phyloP scores from a whole-genome alignment of 2,797 vertebrate species.

The Lacerta viridis region DNA sequence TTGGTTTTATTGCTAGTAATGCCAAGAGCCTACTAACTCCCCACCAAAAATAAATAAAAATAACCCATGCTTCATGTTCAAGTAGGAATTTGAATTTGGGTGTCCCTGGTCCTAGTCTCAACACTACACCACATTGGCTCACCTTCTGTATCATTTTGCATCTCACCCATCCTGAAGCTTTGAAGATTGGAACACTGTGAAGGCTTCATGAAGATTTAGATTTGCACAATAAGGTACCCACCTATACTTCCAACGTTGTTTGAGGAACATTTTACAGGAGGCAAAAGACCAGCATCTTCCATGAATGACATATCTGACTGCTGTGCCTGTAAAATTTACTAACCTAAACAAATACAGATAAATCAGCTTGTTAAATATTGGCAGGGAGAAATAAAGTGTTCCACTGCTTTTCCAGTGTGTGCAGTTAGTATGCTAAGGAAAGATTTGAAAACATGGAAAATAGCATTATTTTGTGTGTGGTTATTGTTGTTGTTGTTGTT shows the following conservation, averaged over 20 bases:
- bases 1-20: no score
- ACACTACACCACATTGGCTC: no score
- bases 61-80: no score
- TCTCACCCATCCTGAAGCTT: no score
- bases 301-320: not conserved
- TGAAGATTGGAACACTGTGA: not conserved
- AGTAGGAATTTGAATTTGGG: no score
- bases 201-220: not conserved
- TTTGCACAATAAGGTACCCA: not conserved
- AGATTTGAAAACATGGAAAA: not conserved
- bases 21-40: no score
- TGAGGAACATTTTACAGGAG: slow-evolving; percentile 17
- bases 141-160: no score
- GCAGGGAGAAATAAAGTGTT: slow-evolving; percentile 35
- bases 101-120: no score
- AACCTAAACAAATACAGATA: slow-evolving; percentile 8
- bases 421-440: slow-evolving; percentile 36
- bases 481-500: not conserved
- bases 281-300: slow-evolving; percentile 8
- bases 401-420: slow-evolving; percentile 32
- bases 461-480: no score
- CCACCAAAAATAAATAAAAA: no score
- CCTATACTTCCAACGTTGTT: slow-evolving; percentile 1
- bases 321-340: slow-evolving; percentile 36
- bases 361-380: slow-evolving; percentile 41